These are phyloP conservation scores for Bos javanicus DNA, from an alignment of 2,113 vertebrate species.

Conservation along the genomic window DNA sequence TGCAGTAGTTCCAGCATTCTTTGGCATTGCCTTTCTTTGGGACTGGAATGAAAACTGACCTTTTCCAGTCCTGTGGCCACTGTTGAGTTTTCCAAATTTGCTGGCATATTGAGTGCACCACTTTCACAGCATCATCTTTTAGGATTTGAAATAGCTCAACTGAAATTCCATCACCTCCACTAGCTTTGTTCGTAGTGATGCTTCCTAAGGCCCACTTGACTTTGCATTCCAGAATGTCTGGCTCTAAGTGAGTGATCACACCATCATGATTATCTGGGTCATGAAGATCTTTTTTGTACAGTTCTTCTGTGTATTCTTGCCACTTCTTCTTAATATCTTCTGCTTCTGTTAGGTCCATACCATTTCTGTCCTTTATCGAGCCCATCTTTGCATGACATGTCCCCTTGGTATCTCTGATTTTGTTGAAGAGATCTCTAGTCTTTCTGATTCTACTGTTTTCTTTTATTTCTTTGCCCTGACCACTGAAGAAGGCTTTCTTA, in stretches of 20 bases:
- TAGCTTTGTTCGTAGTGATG: background rate
- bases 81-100: background rate
- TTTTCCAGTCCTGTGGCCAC: too few relatives aligned
- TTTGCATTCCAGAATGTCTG: background rate
- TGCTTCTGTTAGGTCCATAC: background rate
- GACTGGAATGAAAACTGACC: too few relatives aligned
- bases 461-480: background rate
- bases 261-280: background rate
- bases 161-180: background rate
- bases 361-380: background rate
- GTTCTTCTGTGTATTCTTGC: background rate
- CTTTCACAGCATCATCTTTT: background rate
- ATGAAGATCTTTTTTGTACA: background rate
- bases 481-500: background rate
- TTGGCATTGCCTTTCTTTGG: background rate
- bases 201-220: background rate
- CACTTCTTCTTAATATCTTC: background rate
- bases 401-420: background rate
- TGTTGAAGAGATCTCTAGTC: background rate
- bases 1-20: fast-evolving
- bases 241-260: background rate
- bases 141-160: background rate
- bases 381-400: background rate
- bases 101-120: background rate
- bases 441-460: background rate